A percentile compares a stretch with the other conserved stretches of the same genome.
Conservation (phyloP, 1,140 invertebrate genomes). For the Atopsyche davidsoni region DNA sequence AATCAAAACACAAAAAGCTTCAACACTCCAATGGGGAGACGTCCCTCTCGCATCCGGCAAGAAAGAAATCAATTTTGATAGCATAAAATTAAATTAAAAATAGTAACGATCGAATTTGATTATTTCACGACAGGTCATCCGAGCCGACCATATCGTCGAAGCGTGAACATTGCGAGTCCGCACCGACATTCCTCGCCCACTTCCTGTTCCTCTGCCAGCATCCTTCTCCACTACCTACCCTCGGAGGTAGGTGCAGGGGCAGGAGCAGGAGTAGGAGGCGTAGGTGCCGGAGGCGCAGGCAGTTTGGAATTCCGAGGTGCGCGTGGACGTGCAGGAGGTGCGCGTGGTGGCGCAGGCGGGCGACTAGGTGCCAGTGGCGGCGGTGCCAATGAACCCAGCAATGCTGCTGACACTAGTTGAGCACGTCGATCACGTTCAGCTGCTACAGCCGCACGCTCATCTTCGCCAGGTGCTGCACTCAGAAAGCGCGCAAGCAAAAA, state of each 20-base stretch:
- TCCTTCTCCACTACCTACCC: slow-evolving; percentile 20
- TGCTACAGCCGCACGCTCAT: slow-evolving; percentile 14
- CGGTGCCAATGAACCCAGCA: slow-evolving; percentile 23
- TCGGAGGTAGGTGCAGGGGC: slow-evolving; percentile 26
- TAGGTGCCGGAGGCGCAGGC: slow-evolving; percentile 25
- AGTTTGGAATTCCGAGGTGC: slow-evolving; percentile 30
- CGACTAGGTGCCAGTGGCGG: slow-evolving; percentile 38
- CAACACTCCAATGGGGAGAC: slow-evolving; percentile 13
- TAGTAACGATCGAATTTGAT: slow-evolving; percentile 15
- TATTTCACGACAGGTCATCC: slow-evolving; percentile 12
- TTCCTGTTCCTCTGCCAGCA: slow-evolving; percentile 1
- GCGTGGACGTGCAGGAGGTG: slow-evolving; percentile 14
- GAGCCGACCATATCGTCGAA: slow-evolving; percentile 1
- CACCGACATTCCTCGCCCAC: neutral
- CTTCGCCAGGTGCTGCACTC: slow-evolving; percentile 12
- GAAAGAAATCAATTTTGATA: no score
- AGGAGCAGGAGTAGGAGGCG: slow-evolving; percentile 11
- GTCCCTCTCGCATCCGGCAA: no score
- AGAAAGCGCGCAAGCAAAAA: slow-evolving; percentile 21
- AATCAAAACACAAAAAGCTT: slow-evolving; percentile 14
- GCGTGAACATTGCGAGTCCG: neutral
- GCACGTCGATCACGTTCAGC: slow-evolving; percentile 31
- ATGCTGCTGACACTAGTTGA: slow-evolving; percentile 30
- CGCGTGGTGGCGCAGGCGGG: slow-evolving; percentile 39
- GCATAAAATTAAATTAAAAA: slow-evolving; percentile 22